phyloP scores from a whole-genome alignment of 2,797 vertebrate genomes.

The Pseudochirops corinnae region DNA sequence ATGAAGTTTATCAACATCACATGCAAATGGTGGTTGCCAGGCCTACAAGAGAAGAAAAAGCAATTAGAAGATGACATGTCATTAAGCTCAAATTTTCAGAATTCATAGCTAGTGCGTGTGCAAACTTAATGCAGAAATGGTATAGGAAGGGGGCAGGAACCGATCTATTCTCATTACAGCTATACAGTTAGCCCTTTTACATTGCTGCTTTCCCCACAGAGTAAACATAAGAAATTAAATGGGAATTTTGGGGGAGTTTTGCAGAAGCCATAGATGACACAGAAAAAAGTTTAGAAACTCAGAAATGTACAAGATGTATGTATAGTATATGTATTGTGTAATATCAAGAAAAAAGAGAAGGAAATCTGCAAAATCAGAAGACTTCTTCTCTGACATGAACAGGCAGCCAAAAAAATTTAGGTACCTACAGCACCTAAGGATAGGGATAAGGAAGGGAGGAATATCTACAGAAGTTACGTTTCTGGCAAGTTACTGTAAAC shows the following conservation, averaged over 20 bases:
- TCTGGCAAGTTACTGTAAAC: neutral
- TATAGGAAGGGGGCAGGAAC: neutral
- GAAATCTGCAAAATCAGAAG: neutral
- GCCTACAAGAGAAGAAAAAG: conserved; percentile 86
- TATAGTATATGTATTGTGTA: neutral
- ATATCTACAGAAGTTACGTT: neutral
- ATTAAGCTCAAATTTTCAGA: neutral
- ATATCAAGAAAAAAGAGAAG: neutral
- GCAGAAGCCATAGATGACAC: neutral
- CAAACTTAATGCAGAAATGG: neutral
- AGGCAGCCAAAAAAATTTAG: neutral
- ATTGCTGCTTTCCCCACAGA: neutral
- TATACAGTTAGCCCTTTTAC: neutral
- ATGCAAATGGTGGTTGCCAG: conserved; percentile 99
- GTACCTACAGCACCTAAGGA: neutral
- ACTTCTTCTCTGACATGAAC: neutral
- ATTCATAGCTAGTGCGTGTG: neutral
- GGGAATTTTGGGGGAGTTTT: neutral
- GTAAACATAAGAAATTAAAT: neutral
- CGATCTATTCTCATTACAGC: neutral
- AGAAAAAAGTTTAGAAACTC: neutral
- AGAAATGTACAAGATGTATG: neutral
- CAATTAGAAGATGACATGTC: conserved; percentile 46
- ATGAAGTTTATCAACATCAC: conserved; percentile 97
- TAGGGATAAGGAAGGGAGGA: neutral